phyloP scores from a whole-genome alignment of 2,113 vertebrate species.

The Fulica atra region DNA sequence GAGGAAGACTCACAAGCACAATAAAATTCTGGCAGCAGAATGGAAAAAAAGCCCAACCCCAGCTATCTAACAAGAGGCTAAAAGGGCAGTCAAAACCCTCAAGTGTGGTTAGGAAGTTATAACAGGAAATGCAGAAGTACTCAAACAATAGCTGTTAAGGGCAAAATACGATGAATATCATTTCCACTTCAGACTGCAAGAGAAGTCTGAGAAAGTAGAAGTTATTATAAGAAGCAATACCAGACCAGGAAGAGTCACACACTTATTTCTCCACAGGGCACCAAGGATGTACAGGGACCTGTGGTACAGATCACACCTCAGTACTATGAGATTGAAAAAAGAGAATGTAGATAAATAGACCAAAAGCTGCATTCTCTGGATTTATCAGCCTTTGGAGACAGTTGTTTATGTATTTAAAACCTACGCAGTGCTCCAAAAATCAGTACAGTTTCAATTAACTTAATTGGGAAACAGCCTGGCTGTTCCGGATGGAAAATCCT shows the following conservation, averaged over 20 bases:
- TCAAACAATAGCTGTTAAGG: neutral
- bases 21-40: neutral
- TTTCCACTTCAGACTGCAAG: neutral
- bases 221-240: neutral
- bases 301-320: neutral
- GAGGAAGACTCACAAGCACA: neutral
- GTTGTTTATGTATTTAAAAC: neutral
- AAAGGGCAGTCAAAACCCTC: neutral
- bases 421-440: neutral
- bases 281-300: neutral
- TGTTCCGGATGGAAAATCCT: constrained; percentile 13
- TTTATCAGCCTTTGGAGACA: neutral
- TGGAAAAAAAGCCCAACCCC: neutral
- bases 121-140: constrained; percentile 23
- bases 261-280: neutral
- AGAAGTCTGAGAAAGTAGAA: constrained; percentile 12
- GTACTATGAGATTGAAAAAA: neutral
- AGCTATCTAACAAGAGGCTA: neutral
- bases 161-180: neutral
- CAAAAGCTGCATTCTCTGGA: neutral
- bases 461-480: neutral
- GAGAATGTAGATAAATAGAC: neutral
- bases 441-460: neutral
- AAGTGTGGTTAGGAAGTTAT: neutral
- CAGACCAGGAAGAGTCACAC: neutral